Percentiles rank a stretch among this genome's conserved stretches.
Conservation (phyloP, 2,797 vertebrate genomes). For the Gallinago nigripennis region DNA sequence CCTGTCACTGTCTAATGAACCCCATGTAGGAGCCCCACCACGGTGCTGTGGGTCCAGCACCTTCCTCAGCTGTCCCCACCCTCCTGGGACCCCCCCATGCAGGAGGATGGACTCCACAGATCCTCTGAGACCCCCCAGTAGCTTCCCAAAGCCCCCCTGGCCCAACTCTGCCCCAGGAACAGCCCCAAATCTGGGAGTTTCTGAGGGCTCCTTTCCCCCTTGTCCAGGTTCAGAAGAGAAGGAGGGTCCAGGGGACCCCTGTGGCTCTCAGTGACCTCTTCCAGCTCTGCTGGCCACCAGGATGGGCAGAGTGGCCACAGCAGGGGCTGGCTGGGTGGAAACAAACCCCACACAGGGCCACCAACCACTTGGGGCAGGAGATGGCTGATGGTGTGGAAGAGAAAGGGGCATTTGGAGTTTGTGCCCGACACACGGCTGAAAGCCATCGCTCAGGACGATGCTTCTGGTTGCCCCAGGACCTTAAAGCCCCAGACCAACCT, state of each 20-base stretch:
- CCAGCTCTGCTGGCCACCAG: neutral
- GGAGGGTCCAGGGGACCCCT: too few species aligned
- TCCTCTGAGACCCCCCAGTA: neutral
- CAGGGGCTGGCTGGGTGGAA: neutral
- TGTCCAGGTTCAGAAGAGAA: neutral
- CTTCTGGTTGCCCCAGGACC: neutral
- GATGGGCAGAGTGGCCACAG: accelerated
- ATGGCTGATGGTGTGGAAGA: neutral
- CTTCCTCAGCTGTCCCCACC: neutral
- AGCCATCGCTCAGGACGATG: neutral
- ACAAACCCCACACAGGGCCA: accelerated
- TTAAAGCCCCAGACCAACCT: too few species aligned
- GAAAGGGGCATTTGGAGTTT: neutral
- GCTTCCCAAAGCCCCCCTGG: neutral
- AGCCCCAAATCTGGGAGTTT: accelerated
- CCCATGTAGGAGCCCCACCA: neutral
- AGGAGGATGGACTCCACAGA: neutral
- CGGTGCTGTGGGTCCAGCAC: accelerated
- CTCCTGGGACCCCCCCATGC: too few species aligned
- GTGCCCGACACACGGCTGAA: too few species aligned
- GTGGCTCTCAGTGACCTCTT: neutral
- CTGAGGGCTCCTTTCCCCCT: accelerated
- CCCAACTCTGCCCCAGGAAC: neutral
- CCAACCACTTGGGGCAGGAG: neutral
- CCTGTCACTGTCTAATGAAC: neutral